These are phyloP conservation scores for Cherax destructor DNA, from an alignment of 1,140 invertebrate species.

Conservation along the genomic window DNA sequence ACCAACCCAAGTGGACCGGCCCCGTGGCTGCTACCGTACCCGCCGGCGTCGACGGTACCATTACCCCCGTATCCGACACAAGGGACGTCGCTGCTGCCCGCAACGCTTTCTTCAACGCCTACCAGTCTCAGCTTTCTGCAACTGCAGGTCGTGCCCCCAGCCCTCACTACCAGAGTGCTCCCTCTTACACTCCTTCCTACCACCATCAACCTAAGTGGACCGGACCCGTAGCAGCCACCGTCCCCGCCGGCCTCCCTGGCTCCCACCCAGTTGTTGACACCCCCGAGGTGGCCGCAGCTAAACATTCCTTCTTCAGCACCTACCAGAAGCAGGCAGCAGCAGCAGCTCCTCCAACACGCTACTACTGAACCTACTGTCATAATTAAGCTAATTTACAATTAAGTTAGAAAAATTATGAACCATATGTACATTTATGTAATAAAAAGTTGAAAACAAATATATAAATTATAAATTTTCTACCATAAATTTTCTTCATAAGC, in stretches of 20 bases:
- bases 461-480: neutral
- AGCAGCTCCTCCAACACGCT: neutral
- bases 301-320: slow-evolving; percentile 20
- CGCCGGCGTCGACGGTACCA: slow-evolving; percentile 62
- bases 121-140: slow-evolving; percentile 30
- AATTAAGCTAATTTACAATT: neutral
- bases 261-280: slow-evolving; percentile 25
- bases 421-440: too few relatives aligned
- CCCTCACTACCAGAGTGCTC: neutral
- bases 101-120: slow-evolving; percentile 56
- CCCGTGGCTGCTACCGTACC: slow-evolving; percentile 68
- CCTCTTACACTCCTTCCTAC: slow-evolving; percentile 2
- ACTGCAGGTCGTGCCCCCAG: neutral
- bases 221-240: slow-evolving; percentile 38
- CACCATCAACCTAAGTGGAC: slow-evolving; percentile 24
- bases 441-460: too few relatives aligned
- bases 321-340: slow-evolving; percentile 41
- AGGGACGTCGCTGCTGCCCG: slow-evolving; percentile 61
- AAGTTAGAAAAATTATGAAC: neutral
- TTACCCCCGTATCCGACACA: slow-evolving; percentile 58
- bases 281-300: slow-evolving; percentile 33
- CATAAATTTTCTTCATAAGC: too few relatives aligned
- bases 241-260: slow-evolving; percentile 31
- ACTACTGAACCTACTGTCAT: slow-evolving; percentile 33
- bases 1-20: slow-evolving; percentile 65